These are phyloP conservation scores for Pterophyllum scalare DNA, from an alignment of 2,113 vertebrate genomes.

Conservation along the genomic window DNA sequence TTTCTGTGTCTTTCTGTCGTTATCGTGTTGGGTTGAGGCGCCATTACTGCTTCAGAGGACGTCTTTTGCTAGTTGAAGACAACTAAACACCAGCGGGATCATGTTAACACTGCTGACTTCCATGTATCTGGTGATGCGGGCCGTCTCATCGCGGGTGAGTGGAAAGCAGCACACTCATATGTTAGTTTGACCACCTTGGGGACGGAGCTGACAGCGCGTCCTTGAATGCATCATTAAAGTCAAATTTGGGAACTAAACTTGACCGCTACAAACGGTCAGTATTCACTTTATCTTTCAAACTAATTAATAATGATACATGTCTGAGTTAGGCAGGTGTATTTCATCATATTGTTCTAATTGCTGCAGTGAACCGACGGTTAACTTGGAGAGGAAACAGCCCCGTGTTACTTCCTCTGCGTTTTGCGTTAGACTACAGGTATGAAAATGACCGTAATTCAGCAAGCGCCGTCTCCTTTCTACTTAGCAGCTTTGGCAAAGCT, in stretches of 20 bases:
- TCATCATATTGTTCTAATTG: background rate
- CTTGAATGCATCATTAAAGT: constrained; percentile 42
- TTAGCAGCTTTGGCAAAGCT: background rate
- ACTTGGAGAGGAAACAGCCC: too few relatives aligned
- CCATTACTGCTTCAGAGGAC: constrained; percentile 38
- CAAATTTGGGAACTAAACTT: background rate
- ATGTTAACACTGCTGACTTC: constrained; percentile 82
- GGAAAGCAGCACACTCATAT: background rate
- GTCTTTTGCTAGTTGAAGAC: background rate
- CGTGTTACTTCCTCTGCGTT: background rate
- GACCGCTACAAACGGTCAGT: background rate
- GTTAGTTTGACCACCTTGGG: background rate
- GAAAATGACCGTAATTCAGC: constrained; percentile 42
- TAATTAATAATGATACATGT: background rate
- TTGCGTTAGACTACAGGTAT: background rate
- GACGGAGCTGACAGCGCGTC: constrained; percentile 17
- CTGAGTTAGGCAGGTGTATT: background rate
- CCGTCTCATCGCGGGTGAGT: constrained; percentile 79
- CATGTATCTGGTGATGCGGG: constrained; percentile 81
- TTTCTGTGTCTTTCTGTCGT: background rate
- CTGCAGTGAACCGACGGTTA: background rate
- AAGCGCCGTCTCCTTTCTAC: background rate
- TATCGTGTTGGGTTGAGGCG: background rate
- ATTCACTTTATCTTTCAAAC: background rate
- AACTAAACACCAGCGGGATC: constrained; percentile 11